Percentiles rank a stretch among this genome's conserved stretches.
Conservation (phyloP, 2,888 invertebrate species). For the Cerastis leucographa region DNA sequence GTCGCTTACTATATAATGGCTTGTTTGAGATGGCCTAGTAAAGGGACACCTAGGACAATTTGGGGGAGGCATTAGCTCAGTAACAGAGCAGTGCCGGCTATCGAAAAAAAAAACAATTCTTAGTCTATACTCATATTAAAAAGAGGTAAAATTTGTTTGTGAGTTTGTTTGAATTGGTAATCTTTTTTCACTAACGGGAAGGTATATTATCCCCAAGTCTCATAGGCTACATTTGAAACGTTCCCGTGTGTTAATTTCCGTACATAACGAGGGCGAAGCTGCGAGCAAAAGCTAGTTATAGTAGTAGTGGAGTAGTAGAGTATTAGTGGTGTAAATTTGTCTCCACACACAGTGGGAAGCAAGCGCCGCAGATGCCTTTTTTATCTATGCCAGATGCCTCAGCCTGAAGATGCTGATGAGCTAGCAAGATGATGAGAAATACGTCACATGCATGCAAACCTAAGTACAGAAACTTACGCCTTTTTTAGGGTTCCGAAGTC, state of each 20-base stretch:
- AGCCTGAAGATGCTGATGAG: not conserved
- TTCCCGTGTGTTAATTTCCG: too few species aligned
- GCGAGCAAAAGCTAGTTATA: too few species aligned
- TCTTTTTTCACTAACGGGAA: too few species aligned
- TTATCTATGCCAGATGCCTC: not conserved
- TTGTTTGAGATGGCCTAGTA: not conserved
- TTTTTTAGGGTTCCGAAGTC: too few species aligned
- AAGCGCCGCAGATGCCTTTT: not conserved
- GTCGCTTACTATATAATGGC: not conserved
- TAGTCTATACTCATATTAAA: too few species aligned
- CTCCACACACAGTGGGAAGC: not conserved
- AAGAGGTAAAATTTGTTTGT: too few species aligned
- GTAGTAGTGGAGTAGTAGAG: too few species aligned
- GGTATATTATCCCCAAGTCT: too few species aligned
- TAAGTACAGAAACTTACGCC: not conserved
- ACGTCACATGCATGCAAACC: not conserved
- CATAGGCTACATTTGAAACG: too few species aligned
- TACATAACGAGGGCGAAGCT: too few species aligned
- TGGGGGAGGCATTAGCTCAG: not conserved
- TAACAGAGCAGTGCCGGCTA: not conserved
- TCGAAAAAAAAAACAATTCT: not conserved
- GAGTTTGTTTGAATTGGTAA: too few species aligned
- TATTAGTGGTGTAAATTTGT: not conserved
- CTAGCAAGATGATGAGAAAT: not conserved
- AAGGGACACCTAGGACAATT: not conserved